Evolutionary conservation across 1,140 invertebrate genomes (phyloP).

Genomic region (Scaptomyza graminum): DNA sequence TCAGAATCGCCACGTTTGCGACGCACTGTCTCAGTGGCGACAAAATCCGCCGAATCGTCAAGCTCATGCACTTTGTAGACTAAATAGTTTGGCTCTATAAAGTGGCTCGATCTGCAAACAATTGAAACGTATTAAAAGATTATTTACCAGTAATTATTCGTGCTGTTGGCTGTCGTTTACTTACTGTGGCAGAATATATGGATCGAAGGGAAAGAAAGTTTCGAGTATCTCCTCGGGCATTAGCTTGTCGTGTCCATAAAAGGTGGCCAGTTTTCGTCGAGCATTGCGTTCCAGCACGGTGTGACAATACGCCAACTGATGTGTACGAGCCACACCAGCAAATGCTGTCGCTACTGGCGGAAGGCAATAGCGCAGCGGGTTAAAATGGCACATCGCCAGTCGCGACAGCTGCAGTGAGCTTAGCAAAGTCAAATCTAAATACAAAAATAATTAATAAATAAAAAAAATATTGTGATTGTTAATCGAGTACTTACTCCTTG

Average conservation of each 20-base stretch:
- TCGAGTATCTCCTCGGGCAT: conserved; percentile 85
- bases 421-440: conserved; percentile 90
- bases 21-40: conserved; percentile 30
- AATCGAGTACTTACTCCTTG: conserved; percentile 87
- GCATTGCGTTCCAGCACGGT: conserved; percentile 94
- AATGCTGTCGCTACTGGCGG: conserved; percentile 92
- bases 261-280: conserved; percentile 87
- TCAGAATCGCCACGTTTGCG: conserved; percentile 82
- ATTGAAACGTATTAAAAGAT: conserved; percentile 19
- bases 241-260: conserved; percentile 84
- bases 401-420: conserved; percentile 92
- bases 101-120: conserved; percentile 56
- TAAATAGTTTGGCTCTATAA: conserved; percentile 55
- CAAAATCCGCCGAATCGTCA: conserved; percentile 38
- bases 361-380: conserved; percentile 92
- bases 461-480: background rate
- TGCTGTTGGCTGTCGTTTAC: conserved; percentile 2
- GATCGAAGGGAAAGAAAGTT: conserved; percentile 93
- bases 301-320: conserved; percentile 96
- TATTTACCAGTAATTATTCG: conserved; percentile 8
- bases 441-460: conserved; percentile 48
- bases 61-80: conserved; percentile 58
- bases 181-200: conserved; percentile 87
- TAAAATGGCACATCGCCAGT: conserved; percentile 92
- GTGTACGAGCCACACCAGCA: conserved; percentile 91